phyloP scores from a whole-genome alignment of 2,113 vertebrate species.

The Sorex fumeus region DNA sequence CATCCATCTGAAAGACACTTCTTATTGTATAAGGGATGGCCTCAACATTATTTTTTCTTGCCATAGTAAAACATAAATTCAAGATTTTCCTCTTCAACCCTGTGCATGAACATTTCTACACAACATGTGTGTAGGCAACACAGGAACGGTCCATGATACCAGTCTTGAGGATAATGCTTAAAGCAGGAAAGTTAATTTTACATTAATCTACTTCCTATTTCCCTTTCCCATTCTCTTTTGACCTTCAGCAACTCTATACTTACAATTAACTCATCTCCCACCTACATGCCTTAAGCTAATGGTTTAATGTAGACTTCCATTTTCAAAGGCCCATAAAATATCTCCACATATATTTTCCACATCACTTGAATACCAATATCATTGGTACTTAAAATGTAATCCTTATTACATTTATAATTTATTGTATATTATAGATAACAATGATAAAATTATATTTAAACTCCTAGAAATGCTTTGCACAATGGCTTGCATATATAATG shows the following conservation, averaged over 20 bases:
- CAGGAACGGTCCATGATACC: background rate
- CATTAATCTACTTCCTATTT: background rate
- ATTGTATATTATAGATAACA: background rate
- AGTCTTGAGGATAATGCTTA: background rate
- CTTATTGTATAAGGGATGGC: background rate
- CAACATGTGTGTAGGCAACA: background rate
- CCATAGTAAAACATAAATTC: background rate
- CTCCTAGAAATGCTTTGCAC: conserved; percentile 4
- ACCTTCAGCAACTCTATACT: background rate
- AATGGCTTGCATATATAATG: conserved; percentile 30
- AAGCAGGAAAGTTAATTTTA: background rate
- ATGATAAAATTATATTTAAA: conserved; percentile 31
- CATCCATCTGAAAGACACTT: conserved; percentile 20
- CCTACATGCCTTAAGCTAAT: background rate
- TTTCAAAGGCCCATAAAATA: background rate
- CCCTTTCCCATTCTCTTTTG: background rate
- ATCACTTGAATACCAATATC: background rate
- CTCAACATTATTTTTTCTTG: background rate
- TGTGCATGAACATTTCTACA: background rate
- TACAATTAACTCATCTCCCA: background rate
- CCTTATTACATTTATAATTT: background rate
- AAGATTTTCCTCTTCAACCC: background rate
- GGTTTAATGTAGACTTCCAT: background rate
- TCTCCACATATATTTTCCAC: background rate
- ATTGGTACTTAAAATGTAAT: background rate